Evolutionary conservation across 2,888 invertebrate species (phyloP).

Genomic region (Heliconius ethilla): DNA sequence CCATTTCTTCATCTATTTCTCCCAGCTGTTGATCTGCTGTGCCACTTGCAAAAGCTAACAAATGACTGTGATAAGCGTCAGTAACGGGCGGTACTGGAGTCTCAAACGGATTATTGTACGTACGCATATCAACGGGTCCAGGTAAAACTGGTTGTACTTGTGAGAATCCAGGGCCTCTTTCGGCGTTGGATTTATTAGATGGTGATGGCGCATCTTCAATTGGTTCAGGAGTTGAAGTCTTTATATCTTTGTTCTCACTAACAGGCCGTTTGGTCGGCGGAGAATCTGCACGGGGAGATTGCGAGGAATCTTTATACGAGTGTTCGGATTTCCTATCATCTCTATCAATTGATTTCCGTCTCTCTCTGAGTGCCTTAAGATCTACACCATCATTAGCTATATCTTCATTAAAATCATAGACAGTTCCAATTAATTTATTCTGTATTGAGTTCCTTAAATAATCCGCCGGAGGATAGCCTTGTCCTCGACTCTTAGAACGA

Average conservation of each 20-base stretch:
- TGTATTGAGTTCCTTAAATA: conserved; percentile 86
- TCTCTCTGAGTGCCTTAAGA: conserved; percentile 89
- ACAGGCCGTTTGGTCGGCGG: conserved; percentile 65
- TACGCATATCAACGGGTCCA: conserved; percentile 94
- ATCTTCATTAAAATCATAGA: conserved; percentile 94
- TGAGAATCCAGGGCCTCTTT: conserved; percentile 63
- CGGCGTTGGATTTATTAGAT: conserved; percentile 50
- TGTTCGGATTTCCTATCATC: conserved; percentile 82
- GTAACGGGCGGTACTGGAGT: conserved; percentile 80
- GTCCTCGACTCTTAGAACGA: conserved; percentile 74
- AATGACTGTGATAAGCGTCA: conserved; percentile 83
- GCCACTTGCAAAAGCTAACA: conserved; percentile 85
- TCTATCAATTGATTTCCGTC: conserved; percentile 88
- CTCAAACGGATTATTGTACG: conserved; percentile 88
- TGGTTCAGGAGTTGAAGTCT: conserved; percentile 63
- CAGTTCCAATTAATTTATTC: conserved; percentile 91
- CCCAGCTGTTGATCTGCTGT: conserved; percentile 86
- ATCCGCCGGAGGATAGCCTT: conserved; percentile 68
- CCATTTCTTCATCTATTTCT: conserved; percentile 90
- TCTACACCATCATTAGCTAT: conserved; percentile 88
- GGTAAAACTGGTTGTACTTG: conserved; percentile 89
- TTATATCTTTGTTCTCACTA: conserved; percentile 44
- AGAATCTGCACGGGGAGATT: conserved; percentile 81
- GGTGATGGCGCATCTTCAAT: conserved; percentile 55
- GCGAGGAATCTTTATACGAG: conserved; percentile 80